Evolutionary conservation across 2,888 invertebrate genomes (phyloP), one percentile per base, ranked within the genome.

Genomic region (Plagodis pulveraria): DNA sequence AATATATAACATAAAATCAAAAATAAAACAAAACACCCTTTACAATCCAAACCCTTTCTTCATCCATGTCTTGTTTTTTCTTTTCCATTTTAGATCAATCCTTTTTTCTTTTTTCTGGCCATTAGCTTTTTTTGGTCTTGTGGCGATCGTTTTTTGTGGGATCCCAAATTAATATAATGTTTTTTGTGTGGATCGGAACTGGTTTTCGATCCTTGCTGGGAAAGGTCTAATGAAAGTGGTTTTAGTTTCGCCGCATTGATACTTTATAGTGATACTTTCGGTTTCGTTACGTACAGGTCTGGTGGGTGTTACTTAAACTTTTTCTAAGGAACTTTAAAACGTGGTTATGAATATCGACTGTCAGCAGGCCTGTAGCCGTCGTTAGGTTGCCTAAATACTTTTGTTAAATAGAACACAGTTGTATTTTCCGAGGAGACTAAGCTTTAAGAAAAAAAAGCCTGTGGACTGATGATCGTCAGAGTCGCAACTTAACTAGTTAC

Each of bases 101-200:
- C 84, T 88, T 90, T 88, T 84, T 83, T 71, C 77, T 80, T 84
- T 89, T 89, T 81, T 80, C 70, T 84, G 89, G 89, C 90, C 91
- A 92, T 91, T 91, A 90, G 84, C 83, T 90, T 87, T 91, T 90
- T 92, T 91, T 88, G 76, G 73, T 83, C 74, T 81, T 81, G 75
- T 71, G 80, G 82, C 84, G 77, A 84, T 86, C 85, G 84, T 89
- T 92, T 91, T 92, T 91, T 91, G 87, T 91, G 89, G 84, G 82
- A 87, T 86, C 89, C 90, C 91, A 91, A 92, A 92, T 92, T 91
- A 92, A 92, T 91, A 91, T 88, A 83, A 84, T 84, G 83, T 85
- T 89, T 89, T 88, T 89, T 86, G 79, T 72, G 73, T 72, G 84
- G 84, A 87, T 87, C 81, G 65, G 61, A 87, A 89, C 91, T 71